Percentiles rank a stretch among this genome's conserved stretches.
phyloP scores from a whole-genome alignment of 2,797 vertebrate genomes.

The Tapirus indicus region DNA sequence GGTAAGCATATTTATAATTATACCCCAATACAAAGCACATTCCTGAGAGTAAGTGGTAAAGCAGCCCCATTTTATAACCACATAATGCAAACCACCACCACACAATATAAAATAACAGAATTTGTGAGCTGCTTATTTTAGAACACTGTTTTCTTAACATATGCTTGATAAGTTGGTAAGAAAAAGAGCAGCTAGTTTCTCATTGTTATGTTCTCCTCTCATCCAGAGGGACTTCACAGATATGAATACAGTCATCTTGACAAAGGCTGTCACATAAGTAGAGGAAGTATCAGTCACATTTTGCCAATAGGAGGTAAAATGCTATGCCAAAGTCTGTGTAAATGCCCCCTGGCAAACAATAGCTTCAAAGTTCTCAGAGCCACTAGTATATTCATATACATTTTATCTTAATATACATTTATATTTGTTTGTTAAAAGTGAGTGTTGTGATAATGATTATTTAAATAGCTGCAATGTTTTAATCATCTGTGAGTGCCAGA shows the following conservation, averaged over 20 bases:
- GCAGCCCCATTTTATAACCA: constrained; percentile 72
- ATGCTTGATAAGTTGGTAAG: constrained; percentile 78
- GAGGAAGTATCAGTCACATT: not conserved
- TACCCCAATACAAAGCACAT: constrained; percentile 79
- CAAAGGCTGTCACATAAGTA: not conserved
- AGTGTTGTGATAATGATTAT: not conserved
- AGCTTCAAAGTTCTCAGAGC: not conserved
- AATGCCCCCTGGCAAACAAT: not conserved
- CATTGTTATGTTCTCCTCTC: not conserved
- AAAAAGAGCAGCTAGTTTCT: constrained; percentile 79
- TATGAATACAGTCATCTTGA: not conserved
- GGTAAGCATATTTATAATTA: constrained; percentile 81
- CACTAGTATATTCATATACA: not conserved
- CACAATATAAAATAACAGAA: constrained; percentile 82
- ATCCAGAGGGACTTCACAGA: not conserved
- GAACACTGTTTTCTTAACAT: constrained; percentile 87
- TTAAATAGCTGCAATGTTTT: not conserved
- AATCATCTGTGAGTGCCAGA: not conserved
- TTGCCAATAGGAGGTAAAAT: not conserved
- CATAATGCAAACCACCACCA: constrained; percentile 76
- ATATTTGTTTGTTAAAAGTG: not conserved
- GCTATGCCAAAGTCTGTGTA: not conserved
- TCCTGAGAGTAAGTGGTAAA: constrained; percentile 75
- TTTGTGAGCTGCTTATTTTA: constrained; percentile 87
- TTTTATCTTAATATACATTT: not conserved